These are phyloP conservation scores for Listrodromus nycthemerus DNA, from an alignment of 2,888 invertebrate genomes.

Conservation along the genomic window DNA sequence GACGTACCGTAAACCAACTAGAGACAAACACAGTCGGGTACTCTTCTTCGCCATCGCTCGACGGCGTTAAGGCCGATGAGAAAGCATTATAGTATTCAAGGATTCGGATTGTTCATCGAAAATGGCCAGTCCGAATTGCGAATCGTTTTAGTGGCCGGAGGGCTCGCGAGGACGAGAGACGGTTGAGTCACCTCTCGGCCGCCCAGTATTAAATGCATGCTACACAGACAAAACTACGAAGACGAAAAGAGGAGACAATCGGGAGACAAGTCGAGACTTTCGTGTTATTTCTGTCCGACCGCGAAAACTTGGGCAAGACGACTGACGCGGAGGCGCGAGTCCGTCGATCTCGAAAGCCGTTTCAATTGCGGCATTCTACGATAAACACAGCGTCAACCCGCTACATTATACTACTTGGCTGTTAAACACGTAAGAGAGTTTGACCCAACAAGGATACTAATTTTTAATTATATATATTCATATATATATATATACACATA, in stretches of 20 bases:
- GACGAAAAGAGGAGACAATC: not conserved
- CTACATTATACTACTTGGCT: slow-evolving; percentile 40
- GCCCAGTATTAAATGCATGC: slow-evolving; percentile 63
- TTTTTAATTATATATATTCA: slow-evolving; percentile 42
- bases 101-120: slow-evolving; percentile 15
- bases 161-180: slow-evolving; percentile 9
- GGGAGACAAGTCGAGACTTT: not conserved
- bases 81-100: slow-evolving; percentile 68
- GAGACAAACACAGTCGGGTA: not conserved
- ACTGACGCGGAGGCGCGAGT: slow-evolving; percentile 33
- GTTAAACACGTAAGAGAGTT: slow-evolving; percentile 41
- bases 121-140: slow-evolving; percentile 22
- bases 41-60: slow-evolving; percentile 11
- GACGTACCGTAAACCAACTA: slow-evolving; percentile 64
- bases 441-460: slow-evolving; percentile 37
- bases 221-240: slow-evolving; percentile 35
- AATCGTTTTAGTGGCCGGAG: slow-evolving; percentile 44
- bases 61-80: slow-evolving; percentile 24
- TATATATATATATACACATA: slow-evolving; percentile 62
- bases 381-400: slow-evolving; percentile 26
- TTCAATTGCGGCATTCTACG: slow-evolving; percentile 30
- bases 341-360: slow-evolving; percentile 25
- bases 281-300: slow-evolving; percentile 25
- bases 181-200: slow-evolving; percentile 21
- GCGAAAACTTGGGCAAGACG: slow-evolving; percentile 8